Conservation (phyloP, 2,113 vertebrate species). For the Mesembrinibis cayennensis region DNA sequence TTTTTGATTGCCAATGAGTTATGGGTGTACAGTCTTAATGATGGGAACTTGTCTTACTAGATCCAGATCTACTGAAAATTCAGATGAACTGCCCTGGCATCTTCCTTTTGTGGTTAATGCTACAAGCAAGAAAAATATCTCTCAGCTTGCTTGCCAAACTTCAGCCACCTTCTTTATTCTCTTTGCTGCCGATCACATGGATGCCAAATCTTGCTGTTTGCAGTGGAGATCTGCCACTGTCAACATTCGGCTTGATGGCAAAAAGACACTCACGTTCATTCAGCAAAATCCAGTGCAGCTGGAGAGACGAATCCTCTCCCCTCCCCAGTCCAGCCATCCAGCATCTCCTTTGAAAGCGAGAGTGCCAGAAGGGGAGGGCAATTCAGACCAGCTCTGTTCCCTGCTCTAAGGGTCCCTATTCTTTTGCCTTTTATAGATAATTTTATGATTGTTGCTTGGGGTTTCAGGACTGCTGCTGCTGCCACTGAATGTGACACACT, state of each 20-base stretch:
- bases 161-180: background rate
- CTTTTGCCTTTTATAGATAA: background rate
- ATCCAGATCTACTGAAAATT: background rate
- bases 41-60: background rate
- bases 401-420: background rate
- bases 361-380: background rate
- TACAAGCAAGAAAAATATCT: background rate
- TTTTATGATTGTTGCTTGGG: background rate
- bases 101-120: background rate
- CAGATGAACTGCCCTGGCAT: background rate
- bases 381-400: background rate
- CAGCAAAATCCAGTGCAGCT: background rate
- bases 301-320: background rate
- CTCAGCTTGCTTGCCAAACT: background rate
- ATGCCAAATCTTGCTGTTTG: background rate
- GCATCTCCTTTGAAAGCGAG: background rate
- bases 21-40: background rate
- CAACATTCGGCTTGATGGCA: background rate
- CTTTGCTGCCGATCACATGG: rapidly evolving
- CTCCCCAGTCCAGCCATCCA: background rate
- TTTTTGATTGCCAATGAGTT: background rate
- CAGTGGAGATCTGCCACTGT: background rate
- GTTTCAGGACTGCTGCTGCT: background rate
- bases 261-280: rapidly evolving
- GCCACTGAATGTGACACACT: rapidly evolving